These are phyloP conservation scores for Syngnathoides biaculeatus DNA, from an alignment of 2,113 vertebrate species.

Conservation along the genomic window DNA sequence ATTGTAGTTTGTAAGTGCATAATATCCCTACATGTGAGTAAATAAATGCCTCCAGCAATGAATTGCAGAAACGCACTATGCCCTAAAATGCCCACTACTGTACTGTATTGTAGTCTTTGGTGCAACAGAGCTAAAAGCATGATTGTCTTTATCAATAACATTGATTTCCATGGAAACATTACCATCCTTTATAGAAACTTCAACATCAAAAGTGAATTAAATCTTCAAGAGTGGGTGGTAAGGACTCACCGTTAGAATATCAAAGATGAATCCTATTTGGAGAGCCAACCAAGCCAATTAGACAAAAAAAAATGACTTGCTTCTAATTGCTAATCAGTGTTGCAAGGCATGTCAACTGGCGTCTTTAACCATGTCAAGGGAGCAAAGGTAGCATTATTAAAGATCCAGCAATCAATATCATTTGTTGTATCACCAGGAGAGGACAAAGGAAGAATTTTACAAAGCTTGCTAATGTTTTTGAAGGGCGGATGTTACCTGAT, in stretches of 20 bases:
- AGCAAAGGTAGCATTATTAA: slow-evolving; percentile 17
- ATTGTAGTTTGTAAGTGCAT: no score
- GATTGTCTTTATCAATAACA: background rate
- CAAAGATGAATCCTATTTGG: background rate
- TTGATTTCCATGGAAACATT: background rate
- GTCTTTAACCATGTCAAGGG: background rate
- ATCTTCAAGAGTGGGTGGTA: background rate
- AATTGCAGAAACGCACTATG: no score
- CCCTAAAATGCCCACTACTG: background rate
- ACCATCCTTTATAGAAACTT: background rate
- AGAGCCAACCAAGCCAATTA: no score
- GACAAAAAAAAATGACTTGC: background rate
- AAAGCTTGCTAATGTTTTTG: slow-evolving; percentile 35
- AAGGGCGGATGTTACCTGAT: slow-evolving; percentile 30
- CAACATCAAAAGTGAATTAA: background rate
- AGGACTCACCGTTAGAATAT: background rate
- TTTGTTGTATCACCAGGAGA: slow-evolving; percentile 12
- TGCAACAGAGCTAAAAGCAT: no score
- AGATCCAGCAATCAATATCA: slow-evolving; percentile 26
- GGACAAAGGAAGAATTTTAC: background rate
- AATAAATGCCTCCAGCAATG: no score
- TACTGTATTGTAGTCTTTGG: no score
- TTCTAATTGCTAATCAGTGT: slow-evolving; percentile 5
- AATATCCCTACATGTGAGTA: no score
- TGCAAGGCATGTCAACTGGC: slow-evolving; percentile 9